phyloP scores from a whole-genome alignment of 1,140 invertebrate genomes.

The Papilio machaon region DNA sequence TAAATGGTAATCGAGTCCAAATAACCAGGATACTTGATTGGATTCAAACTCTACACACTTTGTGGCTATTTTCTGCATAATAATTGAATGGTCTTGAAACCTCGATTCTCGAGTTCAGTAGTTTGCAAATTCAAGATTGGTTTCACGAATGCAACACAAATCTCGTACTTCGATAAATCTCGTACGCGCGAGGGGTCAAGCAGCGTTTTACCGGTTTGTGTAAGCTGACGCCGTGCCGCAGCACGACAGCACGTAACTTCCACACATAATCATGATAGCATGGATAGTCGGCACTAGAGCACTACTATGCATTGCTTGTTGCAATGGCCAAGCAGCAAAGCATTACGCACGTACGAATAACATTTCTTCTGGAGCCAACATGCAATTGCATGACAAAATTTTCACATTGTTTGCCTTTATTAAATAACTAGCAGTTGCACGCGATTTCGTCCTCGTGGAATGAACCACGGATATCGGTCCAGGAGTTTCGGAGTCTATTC shows the following conservation, averaged over 20 bases:
- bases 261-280: conserved; percentile 18
- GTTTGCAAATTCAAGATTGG: conserved; percentile 23
- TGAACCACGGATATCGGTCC: too few species aligned
- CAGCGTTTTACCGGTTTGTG: conserved; percentile 31
- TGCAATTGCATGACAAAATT: neutral
- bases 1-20: neutral
- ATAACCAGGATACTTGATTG: neutral
- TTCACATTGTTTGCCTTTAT: too few species aligned
- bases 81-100: conserved; percentile 34
- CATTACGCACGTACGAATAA: conserved; percentile 14
- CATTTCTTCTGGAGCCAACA: neutral
- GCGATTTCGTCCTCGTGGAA: too few species aligned
- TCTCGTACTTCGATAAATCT: conserved; percentile 32
- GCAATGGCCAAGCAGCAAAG: neutral
- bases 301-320: neutral
- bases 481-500: too few species aligned
- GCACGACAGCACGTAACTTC: conserved; percentile 28
- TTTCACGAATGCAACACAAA: conserved; percentile 15
- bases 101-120: conserved; percentile 20
- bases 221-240: conserved; percentile 15
- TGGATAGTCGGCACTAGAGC: conserved; percentile 1
- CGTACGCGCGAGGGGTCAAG: conserved; percentile 23
- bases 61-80: neutral
- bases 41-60: neutral
- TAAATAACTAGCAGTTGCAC: too few species aligned